Conservation (phyloP, 30 jellyfish, hydroid and myxozoan genomes). For the Pelagia noctiluca region DNA sequence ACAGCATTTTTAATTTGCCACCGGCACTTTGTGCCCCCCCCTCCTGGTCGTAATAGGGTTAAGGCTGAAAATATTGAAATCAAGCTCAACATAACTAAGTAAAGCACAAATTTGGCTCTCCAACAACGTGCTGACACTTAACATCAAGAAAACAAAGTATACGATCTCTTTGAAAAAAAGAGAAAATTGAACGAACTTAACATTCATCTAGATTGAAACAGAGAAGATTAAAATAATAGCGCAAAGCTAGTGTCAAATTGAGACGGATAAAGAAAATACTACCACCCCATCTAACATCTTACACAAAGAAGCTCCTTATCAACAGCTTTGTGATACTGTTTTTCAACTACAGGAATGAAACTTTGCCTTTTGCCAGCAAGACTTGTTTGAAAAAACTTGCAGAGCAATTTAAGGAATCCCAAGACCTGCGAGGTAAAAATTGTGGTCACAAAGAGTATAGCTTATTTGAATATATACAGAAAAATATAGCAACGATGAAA, state of each 20-base stretch:
- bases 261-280: conserved; percentile 2
- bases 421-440: not conserved
- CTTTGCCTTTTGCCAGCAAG: conserved; percentile 36
- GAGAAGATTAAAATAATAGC: not conserved
- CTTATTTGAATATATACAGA: too few species aligned
- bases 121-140: conserved; percentile 21
- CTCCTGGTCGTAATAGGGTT: too few species aligned
- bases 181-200: not conserved
- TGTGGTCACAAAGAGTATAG: too few species aligned
- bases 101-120: conserved; percentile 27
- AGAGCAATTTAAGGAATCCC: conserved; percentile 6
- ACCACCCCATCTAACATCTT: not conserved
- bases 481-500: too few species aligned
- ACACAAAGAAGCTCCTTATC: conserved; percentile 17
- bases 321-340: conserved; percentile 7
- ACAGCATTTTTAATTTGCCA: too few species aligned
- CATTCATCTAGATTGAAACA: conserved; percentile 14
- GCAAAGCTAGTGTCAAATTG: conserved; percentile 25
- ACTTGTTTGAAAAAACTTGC: conserved; percentile 16
- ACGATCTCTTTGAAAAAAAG: conserved; percentile 27
- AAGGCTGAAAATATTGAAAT: conserved; percentile 12
- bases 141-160: conserved; percentile 9
- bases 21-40: too few species aligned
- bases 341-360: conserved; percentile 31
- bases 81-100: conserved; percentile 20